Percentiles rank a stretch among this genome's conserved stretches.
Evolutionary conservation across 2,888 invertebrate species (phyloP).

Genomic region (Dynastes grantii): DNA sequence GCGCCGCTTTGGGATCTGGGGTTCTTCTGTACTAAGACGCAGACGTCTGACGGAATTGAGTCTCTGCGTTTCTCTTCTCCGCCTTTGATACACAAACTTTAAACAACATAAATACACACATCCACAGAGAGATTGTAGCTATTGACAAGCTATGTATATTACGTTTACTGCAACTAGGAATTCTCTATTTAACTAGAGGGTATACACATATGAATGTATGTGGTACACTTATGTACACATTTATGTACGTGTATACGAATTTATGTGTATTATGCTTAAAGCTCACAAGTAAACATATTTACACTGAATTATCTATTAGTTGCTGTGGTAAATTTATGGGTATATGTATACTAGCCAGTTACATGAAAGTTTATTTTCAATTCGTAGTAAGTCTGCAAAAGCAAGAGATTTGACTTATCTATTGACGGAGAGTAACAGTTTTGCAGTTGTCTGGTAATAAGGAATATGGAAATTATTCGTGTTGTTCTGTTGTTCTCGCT

Average conservation of each 20-base stretch:
- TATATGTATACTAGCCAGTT: no score
- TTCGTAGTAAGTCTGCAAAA: no score
- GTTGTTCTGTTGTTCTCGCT: no score
- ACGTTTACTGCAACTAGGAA: conserved; percentile 53
- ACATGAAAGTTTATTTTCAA: no score
- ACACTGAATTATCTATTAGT: conserved; percentile 12
- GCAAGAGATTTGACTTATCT: no score
- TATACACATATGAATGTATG: neutral
- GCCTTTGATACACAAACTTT: conserved; percentile 62
- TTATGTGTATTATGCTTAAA: neutral
- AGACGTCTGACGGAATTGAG: conserved; percentile 64
- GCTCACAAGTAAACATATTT: conserved; percentile 2
- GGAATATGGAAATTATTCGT: no score
- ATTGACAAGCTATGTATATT: conserved; percentile 57
- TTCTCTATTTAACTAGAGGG: conserved; percentile 33
- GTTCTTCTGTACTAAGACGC: conserved; percentile 53
- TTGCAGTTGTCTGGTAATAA: no score
- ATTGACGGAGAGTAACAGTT: no score
- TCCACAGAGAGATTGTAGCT: conserved; percentile 61
- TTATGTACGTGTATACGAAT: neutral
- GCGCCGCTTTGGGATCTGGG: conserved; percentile 43
- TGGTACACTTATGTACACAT: conserved; percentile 14
- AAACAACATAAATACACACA: conserved; percentile 64
- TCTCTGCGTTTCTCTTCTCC: conserved; percentile 50
- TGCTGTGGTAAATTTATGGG: neutral